These are phyloP conservation scores for Lerema accius DNA, from an alignment of 1,140 invertebrate species.

Conservation along the genomic window DNA sequence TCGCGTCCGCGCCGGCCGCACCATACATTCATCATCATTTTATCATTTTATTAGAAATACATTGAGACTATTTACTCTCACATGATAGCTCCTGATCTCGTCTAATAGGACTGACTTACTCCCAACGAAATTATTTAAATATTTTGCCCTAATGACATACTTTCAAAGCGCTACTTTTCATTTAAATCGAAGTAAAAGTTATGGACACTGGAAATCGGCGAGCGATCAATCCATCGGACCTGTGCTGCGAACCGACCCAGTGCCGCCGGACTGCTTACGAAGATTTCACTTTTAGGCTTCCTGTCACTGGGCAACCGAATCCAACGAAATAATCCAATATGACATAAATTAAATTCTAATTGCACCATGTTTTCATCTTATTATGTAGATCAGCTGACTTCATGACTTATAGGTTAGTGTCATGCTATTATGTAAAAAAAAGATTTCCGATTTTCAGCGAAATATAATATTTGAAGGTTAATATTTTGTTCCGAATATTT, in stretches of 20 bases:
- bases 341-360: background rate
- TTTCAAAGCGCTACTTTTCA: slow-evolving; percentile 33
- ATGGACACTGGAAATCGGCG: slow-evolving; percentile 60
- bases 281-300: slow-evolving; percentile 76
- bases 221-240: slow-evolving; percentile 59
- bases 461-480: slow-evolving; percentile 11
- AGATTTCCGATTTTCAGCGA: slow-evolving; percentile 34
- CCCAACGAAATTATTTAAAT: background rate
- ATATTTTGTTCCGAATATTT: background rate
- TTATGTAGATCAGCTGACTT: slow-evolving; percentile 71
- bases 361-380: slow-evolving; percentile 12
- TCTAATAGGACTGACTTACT: too few relatives aligned
- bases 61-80: too few relatives aligned
- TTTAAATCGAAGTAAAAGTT: slow-evolving; percentile 69
- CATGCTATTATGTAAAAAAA: slow-evolving; percentile 79
- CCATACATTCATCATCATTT: too few relatives aligned
- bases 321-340: slow-evolving; percentile 20
- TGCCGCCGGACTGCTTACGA: slow-evolving; percentile 48
- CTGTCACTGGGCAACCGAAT: slow-evolving; percentile 45
- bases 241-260: slow-evolving; percentile 61
- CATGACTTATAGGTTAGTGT: slow-evolving; percentile 76
- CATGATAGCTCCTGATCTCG: too few relatives aligned
- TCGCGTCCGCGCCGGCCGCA: slow-evolving; percentile 8
- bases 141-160: background rate
- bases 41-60: too few relatives aligned